Base-by-base conservation (phyloP, 2,888 invertebrate genomes). In the Sinhomidia bicolor region DNA sequence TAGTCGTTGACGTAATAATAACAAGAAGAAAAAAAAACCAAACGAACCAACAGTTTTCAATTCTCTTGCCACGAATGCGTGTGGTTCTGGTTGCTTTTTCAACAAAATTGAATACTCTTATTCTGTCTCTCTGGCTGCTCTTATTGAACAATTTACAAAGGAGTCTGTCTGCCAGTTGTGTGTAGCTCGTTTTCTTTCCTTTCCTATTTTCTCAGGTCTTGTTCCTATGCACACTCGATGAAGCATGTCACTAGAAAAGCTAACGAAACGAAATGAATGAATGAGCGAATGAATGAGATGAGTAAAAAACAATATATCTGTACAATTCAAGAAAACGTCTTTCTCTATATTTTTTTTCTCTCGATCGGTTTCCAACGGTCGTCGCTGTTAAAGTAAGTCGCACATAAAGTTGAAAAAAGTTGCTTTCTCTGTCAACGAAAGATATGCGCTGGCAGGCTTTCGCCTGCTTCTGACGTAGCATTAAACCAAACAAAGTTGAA, bases 171-270 rank as follows among this genome's bases (percentile, higher is more conserved):
- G 80, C 81, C 62, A 62, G 65, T 51, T 82, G 81, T 65, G 47
- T 71, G 29, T 71, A 71, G 54, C 32, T 44, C 74, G 41, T 60
- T 57, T 84, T 60, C 74, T 44, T 79, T 87, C 23, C 29, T 36
- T 7, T 36, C 78, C 23, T 60, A 12, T 62, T 68, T 65, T 65
- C 32, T 41, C 60, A n/a, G 51, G 47, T 71, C 68, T 57, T 36
- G 44, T 51, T 68, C 23, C 17, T 47, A 29, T 74, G 17, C 26
- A 1, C 88, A 74, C 26, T 82, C 76, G 62, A 79, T 88, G 83
- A 83, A 83, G 76, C 83, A 83, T 83, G 88, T 88, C 88, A 88
- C 78, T 82, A 29, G 12, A 81, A 44, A 62, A 62, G 62, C 14
- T 62, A 54, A 83, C 54, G 68, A 80, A 85, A 85, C 79, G 68